Evolutionary conservation across 2,113 vertebrate genomes (phyloP).

Genomic region (Chunga burmeisteri): DNA sequence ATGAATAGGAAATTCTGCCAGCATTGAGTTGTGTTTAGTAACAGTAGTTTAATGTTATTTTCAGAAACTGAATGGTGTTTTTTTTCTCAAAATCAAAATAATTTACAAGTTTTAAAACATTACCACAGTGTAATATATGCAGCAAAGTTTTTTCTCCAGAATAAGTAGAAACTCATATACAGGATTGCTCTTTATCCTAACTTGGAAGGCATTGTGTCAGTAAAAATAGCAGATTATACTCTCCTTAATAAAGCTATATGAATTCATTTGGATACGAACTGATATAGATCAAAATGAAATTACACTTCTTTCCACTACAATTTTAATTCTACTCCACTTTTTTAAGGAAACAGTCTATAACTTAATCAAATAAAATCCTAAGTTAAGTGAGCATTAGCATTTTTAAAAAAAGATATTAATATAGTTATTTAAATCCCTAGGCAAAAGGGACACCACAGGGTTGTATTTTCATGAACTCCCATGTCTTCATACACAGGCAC

Average conservation of each 20-base stretch:
- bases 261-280: background rate
- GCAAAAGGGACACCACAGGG: background rate
- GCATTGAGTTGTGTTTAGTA: background rate
- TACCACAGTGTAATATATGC: background rate
- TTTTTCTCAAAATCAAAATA: background rate
- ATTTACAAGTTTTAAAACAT: background rate
- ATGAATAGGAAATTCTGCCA: background rate
- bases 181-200: background rate
- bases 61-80: background rate
- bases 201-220: background rate
- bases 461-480: background rate
- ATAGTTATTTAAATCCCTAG: background rate
- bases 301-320: background rate
- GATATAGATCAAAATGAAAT: background rate
- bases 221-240: background rate
- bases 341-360: background rate
- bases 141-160: background rate
- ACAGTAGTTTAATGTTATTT: background rate
- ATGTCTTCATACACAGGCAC: background rate
- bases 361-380: background rate
- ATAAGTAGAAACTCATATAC: background rate
- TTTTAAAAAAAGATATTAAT: background rate
- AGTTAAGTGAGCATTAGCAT: background rate
- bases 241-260: background rate
- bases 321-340: background rate